These are phyloP conservation scores for Stichodactyla mertensii DNA, from an alignment of 64 coral and sea anemone species.

Conservation along the genomic window DNA sequence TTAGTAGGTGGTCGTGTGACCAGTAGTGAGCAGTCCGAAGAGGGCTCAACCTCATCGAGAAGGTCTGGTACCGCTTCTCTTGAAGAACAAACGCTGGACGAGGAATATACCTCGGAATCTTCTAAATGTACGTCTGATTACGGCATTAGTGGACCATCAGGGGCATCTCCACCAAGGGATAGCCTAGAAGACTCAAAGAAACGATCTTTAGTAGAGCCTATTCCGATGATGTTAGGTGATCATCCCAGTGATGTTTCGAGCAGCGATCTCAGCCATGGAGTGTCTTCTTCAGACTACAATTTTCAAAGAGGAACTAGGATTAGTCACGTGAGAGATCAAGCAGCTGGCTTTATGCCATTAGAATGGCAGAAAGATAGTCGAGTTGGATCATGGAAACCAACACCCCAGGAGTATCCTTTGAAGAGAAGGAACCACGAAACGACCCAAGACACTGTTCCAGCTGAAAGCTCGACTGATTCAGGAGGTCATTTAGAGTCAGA, in stretches of 20 bases:
- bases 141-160: background rate
- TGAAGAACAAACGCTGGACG: conserved; percentile 17
- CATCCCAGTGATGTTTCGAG: background rate
- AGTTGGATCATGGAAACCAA: background rate
- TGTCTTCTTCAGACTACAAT: background rate
- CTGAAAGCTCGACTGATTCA: background rate
- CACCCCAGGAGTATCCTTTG: background rate
- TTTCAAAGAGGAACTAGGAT: background rate
- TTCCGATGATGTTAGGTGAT: background rate
- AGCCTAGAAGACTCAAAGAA: background rate
- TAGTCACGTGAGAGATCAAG: background rate
- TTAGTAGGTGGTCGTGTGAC: background rate
- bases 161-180: background rate
- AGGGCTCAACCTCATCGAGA: background rate
- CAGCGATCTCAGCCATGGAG: background rate
- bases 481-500: background rate
- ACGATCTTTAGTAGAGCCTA: background rate
- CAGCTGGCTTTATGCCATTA: background rate
- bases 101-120: background rate
- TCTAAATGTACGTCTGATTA: background rate
- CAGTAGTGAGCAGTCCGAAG: background rate
- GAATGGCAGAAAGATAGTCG: background rate
- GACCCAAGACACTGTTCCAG: background rate
- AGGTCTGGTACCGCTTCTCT: background rate
- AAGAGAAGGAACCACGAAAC: background rate